A percentile compares a stretch with the other conserved stretches of the same genome.
Conservation (phyloP, 2,797 vertebrate genomes). For the Calcarius lapponicus region DNA sequence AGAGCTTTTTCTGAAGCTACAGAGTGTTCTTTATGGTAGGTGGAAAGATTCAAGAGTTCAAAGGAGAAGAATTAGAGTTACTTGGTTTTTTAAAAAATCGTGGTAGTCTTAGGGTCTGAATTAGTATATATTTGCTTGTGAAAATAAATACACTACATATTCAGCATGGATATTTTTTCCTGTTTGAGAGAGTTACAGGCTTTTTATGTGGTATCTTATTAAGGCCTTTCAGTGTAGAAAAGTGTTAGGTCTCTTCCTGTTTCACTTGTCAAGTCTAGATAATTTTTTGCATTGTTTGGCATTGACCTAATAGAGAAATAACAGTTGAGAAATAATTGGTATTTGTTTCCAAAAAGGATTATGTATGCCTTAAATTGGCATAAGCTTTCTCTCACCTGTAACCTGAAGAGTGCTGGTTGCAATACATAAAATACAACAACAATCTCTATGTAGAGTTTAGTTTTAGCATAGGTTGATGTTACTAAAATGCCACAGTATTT, state of each 20-base stretch:
- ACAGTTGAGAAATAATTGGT: not conserved
- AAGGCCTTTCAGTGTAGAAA: not conserved
- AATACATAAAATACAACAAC: not conserved
- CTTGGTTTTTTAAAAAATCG: not conserved
- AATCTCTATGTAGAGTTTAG: not conserved
- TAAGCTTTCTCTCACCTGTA: not conserved
- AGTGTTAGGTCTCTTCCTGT: not conserved
- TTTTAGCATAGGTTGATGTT: not conserved
- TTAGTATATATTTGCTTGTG: not conserved
- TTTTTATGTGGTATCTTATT: not conserved
- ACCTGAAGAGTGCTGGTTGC: not conserved
- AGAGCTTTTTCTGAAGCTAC: constrained; percentile 6
- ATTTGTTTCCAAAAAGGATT: not conserved
- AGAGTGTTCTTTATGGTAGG: not conserved
- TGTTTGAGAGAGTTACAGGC: not conserved
- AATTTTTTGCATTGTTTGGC: not conserved
- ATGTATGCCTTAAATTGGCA: not conserved
- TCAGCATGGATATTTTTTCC: not conserved
- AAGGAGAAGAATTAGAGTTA: not conserved
- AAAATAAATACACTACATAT: not conserved
- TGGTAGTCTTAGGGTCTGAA: not conserved
- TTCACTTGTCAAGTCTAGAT: not conserved
- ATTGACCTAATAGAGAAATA: not conserved
- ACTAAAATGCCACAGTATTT: not conserved
- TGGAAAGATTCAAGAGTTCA: not conserved